Conservation (phyloP, 2,888 invertebrate species). For the Blera fallax region DNA sequence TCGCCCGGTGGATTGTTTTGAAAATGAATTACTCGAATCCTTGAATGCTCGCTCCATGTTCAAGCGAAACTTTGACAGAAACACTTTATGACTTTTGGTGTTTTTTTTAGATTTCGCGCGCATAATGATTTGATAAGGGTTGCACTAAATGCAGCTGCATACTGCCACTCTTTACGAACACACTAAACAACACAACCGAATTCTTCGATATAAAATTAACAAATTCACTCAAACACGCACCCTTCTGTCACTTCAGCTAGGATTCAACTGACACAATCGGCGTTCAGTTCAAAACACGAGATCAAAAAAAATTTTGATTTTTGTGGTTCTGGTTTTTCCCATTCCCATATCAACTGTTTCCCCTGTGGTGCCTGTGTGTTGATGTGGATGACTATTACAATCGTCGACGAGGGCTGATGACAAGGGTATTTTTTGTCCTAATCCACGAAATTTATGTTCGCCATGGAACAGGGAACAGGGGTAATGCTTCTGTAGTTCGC, state of each 20-base stretch:
- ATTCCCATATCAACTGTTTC: constrained; percentile 31
- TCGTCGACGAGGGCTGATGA: constrained; percentile 15
- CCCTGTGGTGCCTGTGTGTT: background rate
- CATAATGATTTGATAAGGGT: constrained; percentile 35
- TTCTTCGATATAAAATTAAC: background rate
- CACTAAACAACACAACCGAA: background rate
- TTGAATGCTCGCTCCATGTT: constrained; percentile 73
- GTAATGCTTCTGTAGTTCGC: constrained; percentile 2
- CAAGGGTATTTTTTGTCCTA: constrained; percentile 22
- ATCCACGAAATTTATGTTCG: constrained; percentile 3
- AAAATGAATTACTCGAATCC: constrained; percentile 57
- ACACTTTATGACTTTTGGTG: constrained; percentile 25
- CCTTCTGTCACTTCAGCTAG: constrained; percentile 26
- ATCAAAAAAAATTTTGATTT: constrained; percentile 44
- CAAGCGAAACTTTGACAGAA: constrained; percentile 49
- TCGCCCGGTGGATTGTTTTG: constrained; percentile 25
- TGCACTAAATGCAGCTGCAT: constrained; percentile 58
- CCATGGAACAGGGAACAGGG: background rate
- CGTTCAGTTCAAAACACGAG: constrained; percentile 29
- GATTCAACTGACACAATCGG: constrained; percentile 41
- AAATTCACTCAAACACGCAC: constrained; percentile 5
- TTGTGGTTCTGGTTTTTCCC: constrained; percentile 54
- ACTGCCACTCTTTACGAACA: background rate
- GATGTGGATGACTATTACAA: background rate
- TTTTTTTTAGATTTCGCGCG: constrained; percentile 43